Evolutionary conservation across 2,797 vertebrate genomes (phyloP).

Genomic region (Sciurus vulgaris): DNA sequence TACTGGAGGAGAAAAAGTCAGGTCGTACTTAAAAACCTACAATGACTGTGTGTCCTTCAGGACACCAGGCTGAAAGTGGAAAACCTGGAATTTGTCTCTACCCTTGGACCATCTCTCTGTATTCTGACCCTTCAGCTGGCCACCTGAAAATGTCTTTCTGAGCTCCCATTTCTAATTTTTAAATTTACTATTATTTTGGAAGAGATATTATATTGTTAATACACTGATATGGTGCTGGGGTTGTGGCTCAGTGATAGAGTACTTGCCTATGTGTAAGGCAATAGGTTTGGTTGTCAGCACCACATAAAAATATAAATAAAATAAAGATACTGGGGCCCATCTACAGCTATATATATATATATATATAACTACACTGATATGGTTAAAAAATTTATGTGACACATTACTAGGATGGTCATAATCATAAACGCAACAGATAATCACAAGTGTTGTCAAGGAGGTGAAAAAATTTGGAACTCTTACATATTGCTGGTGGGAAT

Average conservation of each 20-base stretch:
- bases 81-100: not conserved
- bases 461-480: not conserved
- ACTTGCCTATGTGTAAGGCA: no score
- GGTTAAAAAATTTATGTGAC: conserved; percentile 33
- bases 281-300: no score
- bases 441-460: not conserved
- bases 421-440: conserved; percentile 5
- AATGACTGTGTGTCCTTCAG: not conserved
- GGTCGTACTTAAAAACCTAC: not conserved
- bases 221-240: not conserved
- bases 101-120: not conserved
- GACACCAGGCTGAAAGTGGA: not conserved
- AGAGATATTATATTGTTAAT: not conserved
- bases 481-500: not conserved
- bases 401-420: not conserved
- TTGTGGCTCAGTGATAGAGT: no score
- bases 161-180: not conserved
- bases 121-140: not conserved
- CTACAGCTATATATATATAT: no score
- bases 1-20: not conserved
- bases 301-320: no score
- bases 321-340: no score
- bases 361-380: not conserved
- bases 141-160: conserved; percentile 40
- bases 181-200: conserved; percentile 12